Conservation (phyloP, 2,888 invertebrate genomes). For the Acleris literana region DNA sequence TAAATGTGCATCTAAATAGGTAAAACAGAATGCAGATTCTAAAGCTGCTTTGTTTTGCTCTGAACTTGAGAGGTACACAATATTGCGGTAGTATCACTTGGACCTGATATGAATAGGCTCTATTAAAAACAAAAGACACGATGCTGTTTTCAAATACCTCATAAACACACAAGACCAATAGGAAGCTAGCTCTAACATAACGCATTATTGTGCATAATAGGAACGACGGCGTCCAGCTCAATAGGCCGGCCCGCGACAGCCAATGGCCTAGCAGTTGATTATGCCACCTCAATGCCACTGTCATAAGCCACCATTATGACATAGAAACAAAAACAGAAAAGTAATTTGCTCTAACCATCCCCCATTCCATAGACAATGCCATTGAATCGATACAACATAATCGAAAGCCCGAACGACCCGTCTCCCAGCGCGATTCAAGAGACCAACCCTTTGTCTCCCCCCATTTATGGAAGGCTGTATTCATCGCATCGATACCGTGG, state of each 20-base stretch:
- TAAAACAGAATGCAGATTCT: too few species aligned
- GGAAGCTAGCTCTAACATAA: constrained; percentile 8
- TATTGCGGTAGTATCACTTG: neutral
- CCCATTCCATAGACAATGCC: constrained; percentile 75
- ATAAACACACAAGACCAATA: constrained; percentile 13
- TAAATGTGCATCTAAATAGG: too few species aligned
- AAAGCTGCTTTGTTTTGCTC: too few species aligned
- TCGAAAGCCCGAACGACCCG: constrained; percentile 79
- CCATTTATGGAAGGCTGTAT: constrained; percentile 80
- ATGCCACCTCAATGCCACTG: constrained; percentile 36
- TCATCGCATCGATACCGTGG: constrained; percentile 73
- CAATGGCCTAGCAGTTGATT: constrained; percentile 29
- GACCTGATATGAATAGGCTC: neutral
- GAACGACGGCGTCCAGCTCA: constrained; percentile 12
- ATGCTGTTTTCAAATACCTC: constrained; percentile 16
- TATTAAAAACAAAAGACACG: constrained; percentile 8
- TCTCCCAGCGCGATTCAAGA: constrained; percentile 80
- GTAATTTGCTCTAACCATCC: constrained; percentile 82
- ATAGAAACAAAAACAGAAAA: constrained; percentile 70
- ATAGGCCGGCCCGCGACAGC: constrained; percentile 7
- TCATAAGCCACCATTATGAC: constrained; percentile 50
- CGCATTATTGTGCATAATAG: constrained; percentile 19
- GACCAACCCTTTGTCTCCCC: constrained; percentile 82
- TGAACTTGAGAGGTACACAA: neutral
- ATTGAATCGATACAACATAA: constrained; percentile 82